These are phyloP conservation scores for Periparus ater DNA, from an alignment of 2,797 vertebrate species.

Conservation along the genomic window DNA sequence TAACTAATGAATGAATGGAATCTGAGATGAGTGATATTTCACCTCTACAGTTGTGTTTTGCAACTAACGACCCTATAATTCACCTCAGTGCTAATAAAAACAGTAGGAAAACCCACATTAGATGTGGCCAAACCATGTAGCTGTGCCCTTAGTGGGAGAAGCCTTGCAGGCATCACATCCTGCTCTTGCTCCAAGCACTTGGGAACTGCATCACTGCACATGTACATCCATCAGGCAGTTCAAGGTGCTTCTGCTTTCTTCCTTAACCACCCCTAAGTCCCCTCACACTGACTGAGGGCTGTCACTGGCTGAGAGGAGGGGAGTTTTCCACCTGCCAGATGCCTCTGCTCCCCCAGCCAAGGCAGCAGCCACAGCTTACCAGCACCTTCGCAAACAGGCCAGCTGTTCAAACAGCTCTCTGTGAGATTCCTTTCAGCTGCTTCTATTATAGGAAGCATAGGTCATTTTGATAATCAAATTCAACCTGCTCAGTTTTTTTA, in stretches of 20 bases:
- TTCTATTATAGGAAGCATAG: not conserved
- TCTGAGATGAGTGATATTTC: not conserved
- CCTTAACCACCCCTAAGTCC: not conserved
- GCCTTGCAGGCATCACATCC: not conserved
- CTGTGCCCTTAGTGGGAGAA: not conserved
- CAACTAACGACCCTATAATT: not conserved
- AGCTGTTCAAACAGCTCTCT: not conserved
- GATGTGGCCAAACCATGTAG: not conserved
- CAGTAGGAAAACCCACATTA: not conserved
- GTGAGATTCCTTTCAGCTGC: not conserved
- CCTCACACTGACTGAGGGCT: not conserved
- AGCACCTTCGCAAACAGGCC: not conserved
- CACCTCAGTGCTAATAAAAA: not conserved
- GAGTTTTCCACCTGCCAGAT: not conserved
- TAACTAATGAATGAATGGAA: not conserved
- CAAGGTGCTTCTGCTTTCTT: not conserved
- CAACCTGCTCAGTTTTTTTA: not conserved
- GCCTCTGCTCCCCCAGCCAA: fast-evolving
- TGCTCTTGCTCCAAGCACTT: not conserved
- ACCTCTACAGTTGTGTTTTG: not conserved
- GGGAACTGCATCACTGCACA: fast-evolving
- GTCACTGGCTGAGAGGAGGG: not conserved
- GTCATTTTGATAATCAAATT: not conserved
- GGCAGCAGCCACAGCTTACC: not conserved
- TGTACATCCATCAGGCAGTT: not conserved